Percentiles rank a stretch among this genome's conserved stretches.
phyloP scores from a whole-genome alignment of 2,113 vertebrate species.

The Pogonocichla stellata region DNA sequence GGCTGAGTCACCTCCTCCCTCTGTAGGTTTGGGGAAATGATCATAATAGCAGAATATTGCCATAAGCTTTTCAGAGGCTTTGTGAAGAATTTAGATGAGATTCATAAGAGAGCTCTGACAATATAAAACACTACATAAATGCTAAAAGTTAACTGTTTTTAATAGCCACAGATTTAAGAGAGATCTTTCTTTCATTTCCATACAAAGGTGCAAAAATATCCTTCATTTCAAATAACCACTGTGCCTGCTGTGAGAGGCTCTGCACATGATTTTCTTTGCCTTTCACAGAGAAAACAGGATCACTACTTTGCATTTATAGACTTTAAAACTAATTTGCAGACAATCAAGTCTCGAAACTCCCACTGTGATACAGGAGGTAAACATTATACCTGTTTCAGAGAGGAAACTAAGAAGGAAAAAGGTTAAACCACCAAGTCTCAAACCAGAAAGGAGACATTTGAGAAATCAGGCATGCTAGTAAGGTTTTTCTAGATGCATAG shows the following conservation, averaged over 20 bases:
- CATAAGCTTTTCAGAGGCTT: not conserved
- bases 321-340: conserved; percentile 57
- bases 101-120: not conserved
- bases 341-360: conserved; percentile 32
- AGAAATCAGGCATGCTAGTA: not conserved
- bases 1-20: not conserved
- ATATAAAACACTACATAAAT: conserved; percentile 10
- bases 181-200: not conserved
- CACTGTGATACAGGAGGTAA: conserved; percentile 28
- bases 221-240: conserved; percentile 21
- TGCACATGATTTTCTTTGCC: conserved; percentile 30
- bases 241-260: conserved; percentile 26
- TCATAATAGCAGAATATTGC: not conserved
- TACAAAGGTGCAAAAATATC: conserved; percentile 25
- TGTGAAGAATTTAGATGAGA: conserved; percentile 7
- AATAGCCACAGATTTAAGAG: conserved; percentile 18
- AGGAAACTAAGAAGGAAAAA: conserved; percentile 9
- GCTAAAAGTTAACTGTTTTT: conserved; percentile 10
- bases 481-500: not conserved
- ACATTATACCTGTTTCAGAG: not conserved
- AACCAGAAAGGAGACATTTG: not conserved
- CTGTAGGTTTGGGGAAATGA: not conserved
- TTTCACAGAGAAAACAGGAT: conserved; percentile 29
- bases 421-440: not conserved
- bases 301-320: conserved; percentile 47